These are phyloP conservation scores for Digitonthophagus gazella DNA, from an alignment of 2,888 invertebrate genomes.

Conservation along the genomic window DNA sequence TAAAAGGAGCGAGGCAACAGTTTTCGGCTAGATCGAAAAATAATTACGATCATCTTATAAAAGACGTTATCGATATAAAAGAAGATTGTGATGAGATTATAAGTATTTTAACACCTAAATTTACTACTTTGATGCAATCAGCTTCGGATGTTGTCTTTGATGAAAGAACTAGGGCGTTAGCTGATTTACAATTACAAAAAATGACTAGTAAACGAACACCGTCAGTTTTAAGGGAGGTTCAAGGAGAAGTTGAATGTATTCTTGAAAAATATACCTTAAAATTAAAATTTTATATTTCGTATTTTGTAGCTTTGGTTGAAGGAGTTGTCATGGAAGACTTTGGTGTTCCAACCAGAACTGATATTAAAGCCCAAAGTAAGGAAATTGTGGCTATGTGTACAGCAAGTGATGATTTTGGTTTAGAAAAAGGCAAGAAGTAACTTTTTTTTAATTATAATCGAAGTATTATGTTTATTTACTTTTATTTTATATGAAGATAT, in stretches of 20 bases:
- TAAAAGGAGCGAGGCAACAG: not conserved
- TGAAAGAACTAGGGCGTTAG: not conserved
- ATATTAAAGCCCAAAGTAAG: conserved; percentile 35
- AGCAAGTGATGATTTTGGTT: not conserved
- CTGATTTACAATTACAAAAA: conserved; percentile 2
- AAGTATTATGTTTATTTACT: too few relatives aligned
- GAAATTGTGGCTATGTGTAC: conserved; percentile 27
- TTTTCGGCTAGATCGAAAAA: not conserved
- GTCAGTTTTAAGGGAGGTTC: conserved; percentile 1
- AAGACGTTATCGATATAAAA: conserved; percentile 4
- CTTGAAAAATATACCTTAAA: not conserved
- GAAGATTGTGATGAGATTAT: conserved; percentile 6
- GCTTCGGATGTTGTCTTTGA: not conserved
- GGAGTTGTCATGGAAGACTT: conserved; percentile 31
- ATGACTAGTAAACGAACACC: not conserved
- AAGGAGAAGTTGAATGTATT: not conserved
- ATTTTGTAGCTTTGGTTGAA: conserved; percentile 6
- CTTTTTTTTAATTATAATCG: too few relatives aligned
- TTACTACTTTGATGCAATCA: not conserved
- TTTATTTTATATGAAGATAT: too few relatives aligned
- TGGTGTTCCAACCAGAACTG: conserved; percentile 34
- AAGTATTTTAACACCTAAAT: not conserved
- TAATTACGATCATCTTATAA: not conserved
- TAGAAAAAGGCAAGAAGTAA: too few relatives aligned
- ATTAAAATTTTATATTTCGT: not conserved